phyloP scores from a whole-genome alignment of 2,797 vertebrate species.

The Coregonus ussuriensis region DNA sequence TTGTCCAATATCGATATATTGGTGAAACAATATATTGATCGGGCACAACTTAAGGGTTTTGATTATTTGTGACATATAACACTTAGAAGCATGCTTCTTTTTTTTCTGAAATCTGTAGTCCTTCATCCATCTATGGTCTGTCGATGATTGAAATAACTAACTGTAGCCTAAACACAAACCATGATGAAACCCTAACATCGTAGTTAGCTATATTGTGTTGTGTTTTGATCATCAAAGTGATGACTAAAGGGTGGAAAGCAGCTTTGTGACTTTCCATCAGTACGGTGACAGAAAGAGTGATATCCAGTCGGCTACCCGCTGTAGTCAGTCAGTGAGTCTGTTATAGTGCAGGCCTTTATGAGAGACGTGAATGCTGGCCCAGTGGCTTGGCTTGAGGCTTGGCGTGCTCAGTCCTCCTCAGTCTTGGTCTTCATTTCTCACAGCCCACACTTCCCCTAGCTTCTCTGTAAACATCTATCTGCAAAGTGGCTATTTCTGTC shows the following conservation, averaged over 20 bases:
- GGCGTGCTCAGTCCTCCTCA: background rate
- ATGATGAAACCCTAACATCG: background rate
- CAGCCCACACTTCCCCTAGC: conserved; percentile 6
- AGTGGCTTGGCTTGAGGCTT: background rate
- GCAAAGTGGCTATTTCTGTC: conserved; percentile 4
- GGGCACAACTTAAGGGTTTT: background rate
- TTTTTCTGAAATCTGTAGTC: background rate
- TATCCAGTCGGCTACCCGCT: too few species aligned
- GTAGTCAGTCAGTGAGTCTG: background rate
- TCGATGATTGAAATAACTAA: background rate
- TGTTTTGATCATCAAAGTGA: background rate
- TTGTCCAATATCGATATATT: too few species aligned
- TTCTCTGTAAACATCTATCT: background rate
- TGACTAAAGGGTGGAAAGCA: background rate
- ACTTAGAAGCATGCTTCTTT: background rate
- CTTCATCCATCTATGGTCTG: background rate
- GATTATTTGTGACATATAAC: background rate
- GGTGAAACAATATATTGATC: too few species aligned
- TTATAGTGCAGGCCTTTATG: too few species aligned
- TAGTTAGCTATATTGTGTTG: too few species aligned
- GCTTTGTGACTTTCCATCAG: background rate
- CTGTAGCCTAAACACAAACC: background rate
- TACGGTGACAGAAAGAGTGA: background rate
- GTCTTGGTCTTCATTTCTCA: conserved; percentile 10
- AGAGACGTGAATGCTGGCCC: too few species aligned